Evolutionary conservation across 2,797 vertebrate species (phyloP), one percentile per base, ranked within the genome.

Genomic region (Melanotaenia pygmaea): DNA sequence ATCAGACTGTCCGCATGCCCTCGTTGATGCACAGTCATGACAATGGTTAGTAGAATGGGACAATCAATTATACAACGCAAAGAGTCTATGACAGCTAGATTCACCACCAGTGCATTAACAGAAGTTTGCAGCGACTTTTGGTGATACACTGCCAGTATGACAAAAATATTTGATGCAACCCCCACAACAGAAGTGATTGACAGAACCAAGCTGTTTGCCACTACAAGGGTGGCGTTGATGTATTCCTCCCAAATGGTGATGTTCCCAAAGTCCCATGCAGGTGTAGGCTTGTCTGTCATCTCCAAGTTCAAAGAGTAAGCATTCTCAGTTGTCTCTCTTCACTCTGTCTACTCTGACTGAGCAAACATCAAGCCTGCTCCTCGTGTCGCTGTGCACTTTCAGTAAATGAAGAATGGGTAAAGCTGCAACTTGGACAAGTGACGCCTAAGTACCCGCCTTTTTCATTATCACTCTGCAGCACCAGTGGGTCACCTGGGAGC

Each of bases 31-130:
- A 73, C 84, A 0, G 70, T 72, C n/a, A 91, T 13, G 30, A 89
- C 60, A 0, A 95, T 85, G 50, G 53, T 38, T 1, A 95, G 35
- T 1, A 96, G 92, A 35, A 94, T 51, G 1, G 94, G 94, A 38
- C 94, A 95, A 79, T 95, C 94, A 0, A 93, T 62, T 0, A 76
- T 67, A 50, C 94, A 94, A 1, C 94, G 80, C 56, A 95, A 69
- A 10, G 85, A 61, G 81, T 95, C 94, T 2, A 91, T 76, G 0
- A 93, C 64, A 0, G 95, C 94, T 0, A 96, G 94, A 53, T 94
- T 95, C 47, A 95, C 94, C 85, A 95, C 85, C 16, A 95, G 88
- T 0, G 93, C 94, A 0, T 95, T 95, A 22, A 90, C 94, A 11
- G 87, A 91, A 0, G 94, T 95, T 76, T 90, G 93, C 64, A 95